These are phyloP conservation scores for Prunella strophiata DNA, from an alignment of 2,797 vertebrate species.

Conservation along the genomic window DNA sequence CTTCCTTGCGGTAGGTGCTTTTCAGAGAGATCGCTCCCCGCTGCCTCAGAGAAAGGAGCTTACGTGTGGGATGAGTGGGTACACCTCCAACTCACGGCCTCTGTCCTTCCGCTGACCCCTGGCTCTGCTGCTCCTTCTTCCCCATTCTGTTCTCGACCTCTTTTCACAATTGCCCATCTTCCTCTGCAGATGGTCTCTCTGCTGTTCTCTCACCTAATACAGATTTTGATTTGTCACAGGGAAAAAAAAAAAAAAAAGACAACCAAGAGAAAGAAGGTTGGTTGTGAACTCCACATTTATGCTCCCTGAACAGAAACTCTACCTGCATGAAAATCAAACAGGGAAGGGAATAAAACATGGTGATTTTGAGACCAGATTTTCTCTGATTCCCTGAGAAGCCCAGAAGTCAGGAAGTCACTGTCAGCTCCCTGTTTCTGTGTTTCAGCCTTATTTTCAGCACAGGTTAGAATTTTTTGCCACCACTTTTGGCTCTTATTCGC, in stretches of 20 bases:
- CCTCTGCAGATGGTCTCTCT: slow-evolving; percentile 46
- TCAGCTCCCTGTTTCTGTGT: slow-evolving; percentile 44
- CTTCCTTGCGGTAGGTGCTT: slow-evolving; percentile 51
- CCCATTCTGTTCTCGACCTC: slow-evolving; percentile 31
- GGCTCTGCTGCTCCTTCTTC: slow-evolving; percentile 10
- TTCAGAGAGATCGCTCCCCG: background rate
- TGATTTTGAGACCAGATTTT: slow-evolving; percentile 48
- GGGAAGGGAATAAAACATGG: slow-evolving; percentile 47
- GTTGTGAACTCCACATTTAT: slow-evolving; percentile 31
- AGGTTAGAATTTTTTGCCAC: slow-evolving; percentile 46
- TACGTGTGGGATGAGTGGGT: slow-evolving; percentile 41
- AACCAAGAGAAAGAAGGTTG: slow-evolving; percentile 1
- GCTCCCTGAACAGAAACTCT: slow-evolving; percentile 38
- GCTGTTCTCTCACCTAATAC: slow-evolving; percentile 34
- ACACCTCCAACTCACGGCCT: slow-evolving; percentile 27
- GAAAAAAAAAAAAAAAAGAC: background rate
- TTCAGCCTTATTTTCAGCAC: slow-evolving; percentile 45
- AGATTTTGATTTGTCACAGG: slow-evolving; percentile 48
- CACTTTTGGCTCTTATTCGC: slow-evolving; percentile 25
- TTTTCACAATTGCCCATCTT: slow-evolving; percentile 52
- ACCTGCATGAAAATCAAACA: slow-evolving; percentile 52
- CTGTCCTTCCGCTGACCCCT: slow-evolving; percentile 9
- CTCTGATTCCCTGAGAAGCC: slow-evolving; percentile 43
- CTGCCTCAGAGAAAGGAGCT: slow-evolving; percentile 54
- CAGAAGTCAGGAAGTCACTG: slow-evolving; percentile 60